These are phyloP conservation scores for Troides helena DNA, from an alignment of 2,888 invertebrate genomes.

Conservation along the genomic window DNA sequence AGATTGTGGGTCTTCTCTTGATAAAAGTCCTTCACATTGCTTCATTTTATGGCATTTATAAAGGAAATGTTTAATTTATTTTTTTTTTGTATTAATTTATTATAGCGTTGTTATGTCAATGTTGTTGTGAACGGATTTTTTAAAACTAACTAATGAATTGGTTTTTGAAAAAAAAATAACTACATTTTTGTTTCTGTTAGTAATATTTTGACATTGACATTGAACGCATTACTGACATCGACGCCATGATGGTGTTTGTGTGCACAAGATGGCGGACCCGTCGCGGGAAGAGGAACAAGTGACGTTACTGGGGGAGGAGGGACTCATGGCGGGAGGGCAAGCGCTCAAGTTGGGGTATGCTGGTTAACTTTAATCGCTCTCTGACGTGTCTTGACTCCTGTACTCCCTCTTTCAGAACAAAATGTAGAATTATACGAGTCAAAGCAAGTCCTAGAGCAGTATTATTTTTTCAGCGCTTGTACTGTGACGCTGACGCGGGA, in stretches of 20 bases:
- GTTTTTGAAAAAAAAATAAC: neutral
- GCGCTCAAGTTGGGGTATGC: conserved; percentile 98
- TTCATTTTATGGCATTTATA: conserved; percentile 22
- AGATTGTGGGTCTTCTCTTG: conserved; percentile 61
- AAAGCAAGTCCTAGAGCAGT: conserved; percentile 74
- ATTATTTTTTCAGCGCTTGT: conserved; percentile 89
- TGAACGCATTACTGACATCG: conserved; percentile 84
- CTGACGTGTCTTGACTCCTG: conserved; percentile 64
- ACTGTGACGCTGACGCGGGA: conserved; percentile 85
- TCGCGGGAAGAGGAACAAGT: conserved; percentile 97
- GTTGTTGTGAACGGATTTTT: conserved; percentile 51
- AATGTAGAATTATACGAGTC: conserved; percentile 48
- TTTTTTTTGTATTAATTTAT: conserved; percentile 34
- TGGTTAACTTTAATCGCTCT: conserved; percentile 60
- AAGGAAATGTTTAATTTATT: conserved; percentile 11
- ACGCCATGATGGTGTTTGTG: conserved; percentile 76
- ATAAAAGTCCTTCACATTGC: conserved; percentile 39
- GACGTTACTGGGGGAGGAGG: conserved; percentile 97
- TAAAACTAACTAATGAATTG: neutral
- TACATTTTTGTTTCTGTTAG: conserved; percentile 12
- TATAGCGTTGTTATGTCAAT: conserved; percentile 55
- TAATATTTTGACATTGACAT: conserved; percentile 81
- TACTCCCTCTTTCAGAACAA: conserved; percentile 31
- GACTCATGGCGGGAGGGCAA: conserved; percentile 96
- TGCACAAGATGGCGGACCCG: conserved; percentile 97